phyloP scores from a whole-genome alignment of 1,140 invertebrate genomes.

The Conus betulinus region DNA sequence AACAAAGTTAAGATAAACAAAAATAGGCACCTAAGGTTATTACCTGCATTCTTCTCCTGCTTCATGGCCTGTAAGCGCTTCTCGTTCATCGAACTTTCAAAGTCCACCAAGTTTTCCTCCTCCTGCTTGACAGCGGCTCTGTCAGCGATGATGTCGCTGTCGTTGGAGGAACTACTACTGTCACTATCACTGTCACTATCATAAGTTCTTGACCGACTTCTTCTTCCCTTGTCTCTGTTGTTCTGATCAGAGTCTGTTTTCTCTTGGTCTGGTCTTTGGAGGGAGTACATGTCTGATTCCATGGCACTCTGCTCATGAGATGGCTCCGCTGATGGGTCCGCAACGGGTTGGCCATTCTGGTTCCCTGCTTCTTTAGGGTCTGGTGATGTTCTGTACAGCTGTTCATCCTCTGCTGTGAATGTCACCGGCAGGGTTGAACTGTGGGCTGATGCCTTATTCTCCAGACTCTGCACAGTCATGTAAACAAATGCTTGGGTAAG shows the following conservation, averaged over 20 bases:
- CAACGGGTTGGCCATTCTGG: neutral
- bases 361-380: neutral
- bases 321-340: neutral
- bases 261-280: neutral
- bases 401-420: slow-evolving; percentile 3
- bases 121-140: neutral
- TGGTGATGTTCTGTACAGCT: neutral
- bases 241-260: neutral
- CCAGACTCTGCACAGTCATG: neutral
- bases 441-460: neutral
- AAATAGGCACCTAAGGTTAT: neutral
- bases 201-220: slow-evolving; percentile 18
- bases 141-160: slow-evolving; percentile 27
- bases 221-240: neutral
- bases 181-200: slow-evolving; percentile 43
- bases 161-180: slow-evolving; percentile 30
- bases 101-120: slow-evolving; percentile 32
- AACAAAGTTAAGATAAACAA: neutral
- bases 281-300: neutral
- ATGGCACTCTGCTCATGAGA: neutral
- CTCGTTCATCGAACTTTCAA: slow-evolving; percentile 38
- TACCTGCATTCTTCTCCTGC: neutral
- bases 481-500: too few species aligned
- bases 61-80: slow-evolving; percentile 25
- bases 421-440: neutral